A percentile compares a stretch with the other conserved stretches of the same genome.
phyloP scores from a whole-genome alignment of 2,888 invertebrate genomes.

The Rhagophthalmus giganteus region DNA sequence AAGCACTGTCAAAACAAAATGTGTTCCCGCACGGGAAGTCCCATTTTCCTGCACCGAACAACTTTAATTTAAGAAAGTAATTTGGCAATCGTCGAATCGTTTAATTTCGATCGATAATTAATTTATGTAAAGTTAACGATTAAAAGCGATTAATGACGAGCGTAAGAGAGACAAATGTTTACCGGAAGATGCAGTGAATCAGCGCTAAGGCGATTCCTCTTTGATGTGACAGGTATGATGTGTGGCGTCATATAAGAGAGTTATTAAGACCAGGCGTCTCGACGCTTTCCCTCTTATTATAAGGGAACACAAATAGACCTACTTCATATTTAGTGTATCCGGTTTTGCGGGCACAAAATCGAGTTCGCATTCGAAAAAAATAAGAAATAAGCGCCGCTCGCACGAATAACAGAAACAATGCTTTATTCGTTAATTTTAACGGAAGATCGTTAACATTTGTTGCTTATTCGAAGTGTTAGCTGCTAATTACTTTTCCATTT shows the following conservation, averaged over 20 bases:
- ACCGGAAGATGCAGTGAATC: constrained; percentile 24
- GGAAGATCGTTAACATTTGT: background rate
- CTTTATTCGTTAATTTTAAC: too few species aligned
- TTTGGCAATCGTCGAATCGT: too few species aligned
- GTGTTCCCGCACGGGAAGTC: background rate
- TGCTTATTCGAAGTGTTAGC: constrained; percentile 1
- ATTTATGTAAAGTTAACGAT: constrained; percentile 6
- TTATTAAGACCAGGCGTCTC: constrained; percentile 39
- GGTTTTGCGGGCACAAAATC: too few species aligned
- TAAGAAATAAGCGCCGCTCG: background rate
- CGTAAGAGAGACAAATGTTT: constrained; percentile 17
- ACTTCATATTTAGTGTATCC: constrained; percentile 39
- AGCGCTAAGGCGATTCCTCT: constrained; percentile 21
- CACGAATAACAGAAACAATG: too few species aligned
- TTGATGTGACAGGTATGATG: constrained; percentile 37
- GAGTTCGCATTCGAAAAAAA: background rate
- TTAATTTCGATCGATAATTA: constrained; percentile 1
- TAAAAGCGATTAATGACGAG: constrained; percentile 19
- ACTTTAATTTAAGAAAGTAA: too few species aligned
- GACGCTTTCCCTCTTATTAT: constrained; percentile 38
- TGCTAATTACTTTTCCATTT: constrained; percentile 20
- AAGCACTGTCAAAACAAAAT: too few species aligned
- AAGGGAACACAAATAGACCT: constrained; percentile 40
- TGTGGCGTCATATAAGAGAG: constrained; percentile 37
- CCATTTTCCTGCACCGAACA: too few species aligned